Evolutionary conservation across 2,888 invertebrate genomes (phyloP).

Genomic region (Didymodactylos carnosus): DNA sequence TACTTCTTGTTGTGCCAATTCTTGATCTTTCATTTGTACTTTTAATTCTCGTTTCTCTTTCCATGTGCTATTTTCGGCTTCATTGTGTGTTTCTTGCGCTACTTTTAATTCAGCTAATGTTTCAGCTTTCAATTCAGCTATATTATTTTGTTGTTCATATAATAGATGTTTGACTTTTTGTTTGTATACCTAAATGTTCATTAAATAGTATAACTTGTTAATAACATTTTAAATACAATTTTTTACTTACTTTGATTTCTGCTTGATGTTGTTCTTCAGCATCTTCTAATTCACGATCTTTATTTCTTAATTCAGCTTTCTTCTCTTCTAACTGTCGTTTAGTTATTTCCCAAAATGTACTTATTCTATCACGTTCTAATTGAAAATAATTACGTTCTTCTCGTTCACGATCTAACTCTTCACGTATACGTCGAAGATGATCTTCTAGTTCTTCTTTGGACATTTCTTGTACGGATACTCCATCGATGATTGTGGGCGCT

Average conservation of each 20-base stretch:
- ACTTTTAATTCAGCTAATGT: slow-evolving; percentile 45
- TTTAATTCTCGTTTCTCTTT: slow-evolving; percentile 52
- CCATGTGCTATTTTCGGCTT: slow-evolving; percentile 54
- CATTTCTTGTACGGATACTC: too few species aligned
- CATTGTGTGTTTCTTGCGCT: slow-evolving; percentile 59
- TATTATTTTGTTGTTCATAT: slow-evolving; percentile 67
- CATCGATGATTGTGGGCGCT: neutral
- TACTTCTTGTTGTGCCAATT: slow-evolving; percentile 50
- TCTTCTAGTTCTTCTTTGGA: slow-evolving; percentile 72
- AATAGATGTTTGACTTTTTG: slow-evolving; percentile 78
- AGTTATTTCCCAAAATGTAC: slow-evolving; percentile 86
- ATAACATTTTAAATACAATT: too few species aligned
- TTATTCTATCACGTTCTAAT: slow-evolving; percentile 71
- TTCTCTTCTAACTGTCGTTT: slow-evolving; percentile 67
- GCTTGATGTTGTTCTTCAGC: slow-evolving; percentile 64
- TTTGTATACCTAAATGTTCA: slow-evolving; percentile 33
- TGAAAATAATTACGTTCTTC: slow-evolving; percentile 89
- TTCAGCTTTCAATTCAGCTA: slow-evolving; percentile 64
- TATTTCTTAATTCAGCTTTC: slow-evolving; percentile 48
- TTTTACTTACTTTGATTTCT: slow-evolving; percentile 53
- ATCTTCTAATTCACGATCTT: slow-evolving; percentile 69
- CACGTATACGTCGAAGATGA: slow-evolving; percentile 61
- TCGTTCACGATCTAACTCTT: slow-evolving; percentile 74
- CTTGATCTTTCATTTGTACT: slow-evolving; percentile 46
- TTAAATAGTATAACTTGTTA: too few species aligned